Evolutionary conservation across 2,888 invertebrate genomes (phyloP), one percentile per base, ranked within the genome.

Genomic region (Hemistola chrysoprasaria): DNA sequence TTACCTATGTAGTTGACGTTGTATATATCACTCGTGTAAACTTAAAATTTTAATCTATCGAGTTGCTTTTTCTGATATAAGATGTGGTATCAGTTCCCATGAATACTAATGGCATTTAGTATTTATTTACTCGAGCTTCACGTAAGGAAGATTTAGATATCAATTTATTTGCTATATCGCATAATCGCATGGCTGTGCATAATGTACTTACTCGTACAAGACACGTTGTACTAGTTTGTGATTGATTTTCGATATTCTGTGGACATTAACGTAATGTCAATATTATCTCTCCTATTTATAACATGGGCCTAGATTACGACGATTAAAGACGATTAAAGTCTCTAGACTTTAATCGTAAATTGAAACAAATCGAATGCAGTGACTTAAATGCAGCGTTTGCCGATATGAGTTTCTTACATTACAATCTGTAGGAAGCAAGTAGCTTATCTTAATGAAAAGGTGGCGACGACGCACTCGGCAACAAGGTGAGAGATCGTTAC

Each of bases 401-500:
- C 38, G 40, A 37, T 31, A 27, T 26, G 42, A 43, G 27, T 31
- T 40, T 33, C 34, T 47, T 40, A 46, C 47, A 50, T 45, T 47
- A 48, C 43, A 45, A 53, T 45, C 50, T n/a, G 47, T 43, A 40
- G 40, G 53, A 33, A 33, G 42, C 44, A 54, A 53, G 49, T 51
- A 58, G 60, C 50, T 40, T 48, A 47, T 47, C 41, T 54, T 73
- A 72, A 70, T 69, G 67, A 69, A 61, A 63, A 59, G 58, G 62
- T 60, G 55, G 61, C 53, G 42, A 47, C 40, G 43, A 50, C 54
- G 49, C 47, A 53, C 53, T 55, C 59, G 56, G 59, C 62, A 71
- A 74, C 74, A 66, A 68, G 50, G 57, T 16, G 56, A 57, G 64
- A 71, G 68, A 74, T 69, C 53, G 56, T 46, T 54, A 58, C 56